phyloP scores from a whole-genome alignment of 1,140 invertebrate species.

The Trichonephila inaurata region DNA sequence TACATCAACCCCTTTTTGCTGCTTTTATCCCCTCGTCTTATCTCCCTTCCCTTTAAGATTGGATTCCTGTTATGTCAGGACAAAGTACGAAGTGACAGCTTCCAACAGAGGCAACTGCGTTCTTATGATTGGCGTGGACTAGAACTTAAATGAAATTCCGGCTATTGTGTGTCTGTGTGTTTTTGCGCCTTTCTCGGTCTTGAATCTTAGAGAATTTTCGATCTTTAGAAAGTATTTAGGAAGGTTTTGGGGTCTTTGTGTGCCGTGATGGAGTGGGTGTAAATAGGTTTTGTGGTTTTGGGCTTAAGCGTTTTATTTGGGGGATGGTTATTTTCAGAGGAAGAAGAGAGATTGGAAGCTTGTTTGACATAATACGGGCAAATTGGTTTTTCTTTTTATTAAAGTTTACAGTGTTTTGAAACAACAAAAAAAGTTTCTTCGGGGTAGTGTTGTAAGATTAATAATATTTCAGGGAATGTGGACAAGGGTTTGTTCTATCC shows the following conservation, averaged over 20 bases:
- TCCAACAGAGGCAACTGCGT: background rate
- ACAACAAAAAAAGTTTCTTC: no score
- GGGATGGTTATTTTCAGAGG: background rate
- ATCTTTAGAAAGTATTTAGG: background rate
- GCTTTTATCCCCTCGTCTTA: background rate
- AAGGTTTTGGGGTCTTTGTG: background rate
- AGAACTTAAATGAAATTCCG: slow-evolving; percentile 50
- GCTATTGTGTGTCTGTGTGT: background rate
- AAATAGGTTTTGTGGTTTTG: background rate
- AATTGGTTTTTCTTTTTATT: no score
- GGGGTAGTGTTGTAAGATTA: no score
- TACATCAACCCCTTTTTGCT: background rate
- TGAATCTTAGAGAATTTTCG: background rate
- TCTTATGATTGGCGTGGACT: slow-evolving; percentile 24
- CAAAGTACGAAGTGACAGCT: slow-evolving; percentile 4
- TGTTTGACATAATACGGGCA: no score
- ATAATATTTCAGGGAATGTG: no score
- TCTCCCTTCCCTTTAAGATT: background rate
- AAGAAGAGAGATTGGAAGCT: no score
- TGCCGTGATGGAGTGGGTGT: slow-evolving; percentile 1
- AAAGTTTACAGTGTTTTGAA: no score
- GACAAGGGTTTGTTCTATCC: no score
- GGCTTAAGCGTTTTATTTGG: background rate
- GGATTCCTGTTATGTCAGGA: background rate
- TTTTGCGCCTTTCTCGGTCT: background rate